Evolutionary conservation across 2,888 invertebrate species (phyloP).

Genomic region (Apoderus coryli): DNA sequence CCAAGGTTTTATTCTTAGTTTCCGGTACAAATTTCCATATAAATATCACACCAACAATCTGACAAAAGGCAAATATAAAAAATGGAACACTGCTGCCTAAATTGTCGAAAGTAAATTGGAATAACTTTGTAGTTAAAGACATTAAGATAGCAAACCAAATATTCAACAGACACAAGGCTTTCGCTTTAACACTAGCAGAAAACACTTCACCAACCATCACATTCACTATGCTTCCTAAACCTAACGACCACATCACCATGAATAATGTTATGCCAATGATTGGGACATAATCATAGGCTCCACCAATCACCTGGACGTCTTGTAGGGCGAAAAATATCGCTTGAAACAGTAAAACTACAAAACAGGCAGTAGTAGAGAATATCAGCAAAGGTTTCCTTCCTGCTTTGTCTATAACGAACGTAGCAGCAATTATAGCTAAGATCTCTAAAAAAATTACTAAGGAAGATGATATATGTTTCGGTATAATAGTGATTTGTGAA

Average conservation of each 20-base stretch:
- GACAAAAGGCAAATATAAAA: conserved; percentile 19
- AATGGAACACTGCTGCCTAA: conserved; percentile 24
- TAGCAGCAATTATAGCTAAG: conserved; percentile 15
- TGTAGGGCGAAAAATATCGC: conserved; percentile 25
- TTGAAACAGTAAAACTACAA: conserved; percentile 10
- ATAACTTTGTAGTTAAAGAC: conserved; percentile 22
- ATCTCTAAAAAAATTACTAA: conserved; percentile 14
- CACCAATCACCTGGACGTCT: conserved; percentile 17
- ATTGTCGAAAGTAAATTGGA: conserved; percentile 20
- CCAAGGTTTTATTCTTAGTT: conserved; percentile 23
- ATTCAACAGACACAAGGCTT: conserved; percentile 21
- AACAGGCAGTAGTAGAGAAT: conserved; percentile 18
- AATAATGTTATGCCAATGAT: conserved; percentile 19
- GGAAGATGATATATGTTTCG: conserved; percentile 13
- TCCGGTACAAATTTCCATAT: conserved; percentile 24
- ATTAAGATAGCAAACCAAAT: conserved; percentile 19
- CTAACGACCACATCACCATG: conserved; percentile 12
- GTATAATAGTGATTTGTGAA: conserved; percentile 21
- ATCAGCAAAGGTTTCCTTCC: conserved; percentile 22
- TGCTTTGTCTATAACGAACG: conserved; percentile 19
- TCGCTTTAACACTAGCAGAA: conserved; percentile 24
- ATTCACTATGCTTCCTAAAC: conserved; percentile 20
- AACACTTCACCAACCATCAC: conserved; percentile 25
- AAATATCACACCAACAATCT: conserved; percentile 22
- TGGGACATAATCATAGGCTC: conserved; percentile 19